phyloP scores from a whole-genome alignment of 2,888 invertebrate species.

The Stramonita haemastoma region DNA sequence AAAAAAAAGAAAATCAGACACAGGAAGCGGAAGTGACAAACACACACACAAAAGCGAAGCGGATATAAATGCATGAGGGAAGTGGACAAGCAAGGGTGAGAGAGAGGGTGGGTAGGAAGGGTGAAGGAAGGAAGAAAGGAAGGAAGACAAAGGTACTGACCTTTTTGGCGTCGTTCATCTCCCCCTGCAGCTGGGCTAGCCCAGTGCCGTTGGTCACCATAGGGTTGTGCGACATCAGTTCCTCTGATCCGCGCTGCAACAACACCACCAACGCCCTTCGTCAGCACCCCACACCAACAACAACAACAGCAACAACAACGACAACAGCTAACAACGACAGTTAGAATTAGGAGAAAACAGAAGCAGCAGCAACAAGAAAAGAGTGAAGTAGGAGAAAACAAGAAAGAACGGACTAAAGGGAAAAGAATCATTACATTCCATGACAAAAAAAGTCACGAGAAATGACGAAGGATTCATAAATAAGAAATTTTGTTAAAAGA shows the following conservation, averaged over 20 bases:
- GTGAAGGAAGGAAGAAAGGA: constrained; percentile 57
- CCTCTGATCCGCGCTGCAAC: constrained; percentile 96
- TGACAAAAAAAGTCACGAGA: background rate
- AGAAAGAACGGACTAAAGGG: background rate
- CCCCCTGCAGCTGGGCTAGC: constrained; percentile 86
- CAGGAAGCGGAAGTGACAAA: background rate
- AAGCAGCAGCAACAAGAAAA: background rate
- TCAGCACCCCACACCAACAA: background rate
- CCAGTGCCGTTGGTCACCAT: constrained; percentile 85
- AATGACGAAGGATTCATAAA: background rate
- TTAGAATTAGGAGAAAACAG: background rate
- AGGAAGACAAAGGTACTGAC: constrained; percentile 80
- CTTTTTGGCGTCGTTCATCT: constrained; percentile 98
- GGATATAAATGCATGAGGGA: too few relatives aligned
- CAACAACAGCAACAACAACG: background rate
- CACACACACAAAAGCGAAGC: too few relatives aligned
- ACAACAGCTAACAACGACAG: background rate
- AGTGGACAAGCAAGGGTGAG: constrained; percentile 82
- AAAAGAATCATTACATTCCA: background rate
- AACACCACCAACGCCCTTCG: background rate
- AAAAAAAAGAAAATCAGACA: background rate
- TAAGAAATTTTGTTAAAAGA: background rate
- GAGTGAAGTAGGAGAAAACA: background rate
- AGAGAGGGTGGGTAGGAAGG: background rate
- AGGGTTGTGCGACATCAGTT: constrained; percentile 86